A percentile compares a stretch with the other conserved stretches of the same genome.
Evolutionary conservation across 2,888 invertebrate genomes (phyloP).

Genomic region (Bursaphelenchus okinawaensis): DNA sequence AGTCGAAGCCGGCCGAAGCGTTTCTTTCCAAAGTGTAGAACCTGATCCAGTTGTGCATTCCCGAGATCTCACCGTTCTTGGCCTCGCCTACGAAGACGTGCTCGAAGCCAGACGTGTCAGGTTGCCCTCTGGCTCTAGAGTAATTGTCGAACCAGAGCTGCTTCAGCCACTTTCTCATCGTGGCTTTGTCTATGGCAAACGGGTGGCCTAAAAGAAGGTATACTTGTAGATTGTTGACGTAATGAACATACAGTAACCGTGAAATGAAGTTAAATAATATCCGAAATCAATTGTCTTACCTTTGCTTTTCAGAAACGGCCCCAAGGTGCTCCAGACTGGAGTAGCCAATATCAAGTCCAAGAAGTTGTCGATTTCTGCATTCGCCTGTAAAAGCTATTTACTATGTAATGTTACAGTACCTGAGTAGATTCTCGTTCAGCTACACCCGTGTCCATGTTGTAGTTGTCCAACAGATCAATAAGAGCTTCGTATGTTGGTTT

Average conservation of each 20-base stretch:
- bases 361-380: slow-evolving; percentile 23
- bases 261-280: neutral
- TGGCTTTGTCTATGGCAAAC: slow-evolving; percentile 33
- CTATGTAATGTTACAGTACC: slow-evolving; percentile 1
- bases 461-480: slow-evolving; percentile 75
- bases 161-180: slow-evolving; percentile 57
- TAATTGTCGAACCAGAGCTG: slow-evolving; percentile 69
- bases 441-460: slow-evolving; percentile 66
- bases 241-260: too few relatives aligned
- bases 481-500: slow-evolving; percentile 70
- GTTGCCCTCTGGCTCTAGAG: slow-evolving; percentile 68
- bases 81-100: slow-evolving; percentile 84
- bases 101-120: slow-evolving; percentile 85
- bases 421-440: slow-evolving; percentile 40
- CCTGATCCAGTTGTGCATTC: slow-evolving; percentile 86
- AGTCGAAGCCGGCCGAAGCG: slow-evolving; percentile 34
- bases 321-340: slow-evolving; percentile 34
- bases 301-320: slow-evolving; percentile 16
- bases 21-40: slow-evolving; percentile 71
- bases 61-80: slow-evolving; percentile 72
- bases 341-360: slow-evolving; percentile 26
- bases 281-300: slow-evolving; percentile 4
- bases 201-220: slow-evolving; percentile 46
- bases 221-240: too few relatives aligned
- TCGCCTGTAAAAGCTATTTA: slow-evolving; percentile 45